A percentile compares a stretch with the other conserved stretches of the same genome.
phyloP scores from a whole-genome alignment of 2,888 invertebrate genomes.

The Agrochola circellaris region DNA sequence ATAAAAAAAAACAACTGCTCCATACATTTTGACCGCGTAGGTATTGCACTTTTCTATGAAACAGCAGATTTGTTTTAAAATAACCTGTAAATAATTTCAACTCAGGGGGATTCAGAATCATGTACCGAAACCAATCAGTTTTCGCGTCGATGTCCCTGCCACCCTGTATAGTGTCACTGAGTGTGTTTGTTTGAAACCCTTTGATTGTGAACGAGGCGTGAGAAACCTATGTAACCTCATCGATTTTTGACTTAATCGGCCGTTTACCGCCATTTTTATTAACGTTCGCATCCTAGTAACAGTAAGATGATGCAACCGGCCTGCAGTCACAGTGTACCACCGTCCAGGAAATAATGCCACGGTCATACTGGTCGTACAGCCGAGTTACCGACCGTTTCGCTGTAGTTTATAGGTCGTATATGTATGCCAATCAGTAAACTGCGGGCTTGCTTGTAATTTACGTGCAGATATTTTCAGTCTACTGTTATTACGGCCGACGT shows the following conservation, averaged over 20 bases:
- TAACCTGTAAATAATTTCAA: too few species aligned
- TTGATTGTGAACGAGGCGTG: neutral
- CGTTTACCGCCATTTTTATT: constrained; percentile 14
- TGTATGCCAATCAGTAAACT: constrained; percentile 62
- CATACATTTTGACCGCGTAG: too few species aligned
- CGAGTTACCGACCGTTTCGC: constrained; percentile 44
- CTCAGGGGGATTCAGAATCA: too few species aligned
- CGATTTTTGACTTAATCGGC: neutral
- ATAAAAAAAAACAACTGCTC: too few species aligned
- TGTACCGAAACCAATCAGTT: too few species aligned
- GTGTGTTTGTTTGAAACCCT: neutral
- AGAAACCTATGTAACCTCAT: neutral
- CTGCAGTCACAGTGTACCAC: constrained; percentile 42
- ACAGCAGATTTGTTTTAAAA: too few species aligned
- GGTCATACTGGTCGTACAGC: constrained; percentile 44
- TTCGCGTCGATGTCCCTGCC: too few species aligned
- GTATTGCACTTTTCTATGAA: too few species aligned
- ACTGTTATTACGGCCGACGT: constrained; percentile 16
- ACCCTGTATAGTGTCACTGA: too few species aligned
- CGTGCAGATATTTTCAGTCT: constrained; percentile 45
- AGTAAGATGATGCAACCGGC: constrained; percentile 26
- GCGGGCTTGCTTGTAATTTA: constrained; percentile 49
- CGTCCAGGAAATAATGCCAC: constrained; percentile 39
- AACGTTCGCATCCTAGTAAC: neutral
- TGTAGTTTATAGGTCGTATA: constrained; percentile 60